Conservation (phyloP, 2,797 vertebrate genomes). For the Falco berigora region DNA sequence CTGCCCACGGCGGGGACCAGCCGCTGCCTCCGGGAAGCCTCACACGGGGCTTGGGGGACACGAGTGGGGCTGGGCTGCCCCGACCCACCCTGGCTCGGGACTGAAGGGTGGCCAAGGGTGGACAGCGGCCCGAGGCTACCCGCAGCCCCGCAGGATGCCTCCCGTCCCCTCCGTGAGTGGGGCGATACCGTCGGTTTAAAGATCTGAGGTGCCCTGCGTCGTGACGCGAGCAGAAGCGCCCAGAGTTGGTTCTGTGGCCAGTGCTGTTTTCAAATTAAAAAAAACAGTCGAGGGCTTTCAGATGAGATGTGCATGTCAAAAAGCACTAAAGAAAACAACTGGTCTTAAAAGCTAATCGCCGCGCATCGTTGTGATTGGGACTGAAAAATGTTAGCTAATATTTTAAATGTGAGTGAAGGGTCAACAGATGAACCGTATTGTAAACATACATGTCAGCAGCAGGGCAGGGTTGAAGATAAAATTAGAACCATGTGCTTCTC, state of each 20-base stretch:
- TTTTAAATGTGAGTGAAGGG: constrained; percentile 67
- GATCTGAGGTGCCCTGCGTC: background rate
- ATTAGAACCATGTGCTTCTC: constrained; percentile 71
- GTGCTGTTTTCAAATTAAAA: constrained; percentile 21
- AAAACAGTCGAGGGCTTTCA: background rate
- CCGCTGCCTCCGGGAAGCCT: background rate
- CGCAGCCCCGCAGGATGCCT: background rate
- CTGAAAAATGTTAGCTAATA: constrained; percentile 64
- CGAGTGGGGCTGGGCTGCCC: background rate
- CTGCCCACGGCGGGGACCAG: background rate
- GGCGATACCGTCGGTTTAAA: background rate
- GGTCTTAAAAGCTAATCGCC: constrained; percentile 57
- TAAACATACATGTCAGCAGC: constrained; percentile 70
- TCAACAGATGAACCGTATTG: constrained; percentile 67
- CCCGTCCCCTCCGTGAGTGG: background rate
- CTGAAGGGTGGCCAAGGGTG: background rate
- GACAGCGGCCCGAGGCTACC: background rate
- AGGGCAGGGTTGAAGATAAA: constrained; percentile 65
- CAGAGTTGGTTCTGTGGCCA: background rate
- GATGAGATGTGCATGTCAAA: constrained; percentile 16
- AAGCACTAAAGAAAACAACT: constrained; percentile 51
- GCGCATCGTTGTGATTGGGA: constrained; percentile 22
- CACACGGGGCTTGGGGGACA: background rate
- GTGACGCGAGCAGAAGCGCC: background rate
- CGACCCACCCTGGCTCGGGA: background rate